Conservation (phyloP, 2,113 vertebrate genomes). For the Anas platyrhynchos region DNA sequence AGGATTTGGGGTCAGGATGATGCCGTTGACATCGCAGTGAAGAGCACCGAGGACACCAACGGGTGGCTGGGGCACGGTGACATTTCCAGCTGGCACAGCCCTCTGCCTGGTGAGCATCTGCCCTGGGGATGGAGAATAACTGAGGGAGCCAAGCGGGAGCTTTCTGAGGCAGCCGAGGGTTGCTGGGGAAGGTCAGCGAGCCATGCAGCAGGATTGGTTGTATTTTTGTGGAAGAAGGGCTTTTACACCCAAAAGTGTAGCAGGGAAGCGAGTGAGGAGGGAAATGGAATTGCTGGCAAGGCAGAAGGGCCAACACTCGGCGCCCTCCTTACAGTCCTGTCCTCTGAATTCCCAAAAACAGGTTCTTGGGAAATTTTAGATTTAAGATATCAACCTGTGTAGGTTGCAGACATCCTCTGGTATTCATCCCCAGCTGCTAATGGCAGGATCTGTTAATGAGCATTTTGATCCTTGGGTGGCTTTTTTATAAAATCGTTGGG, state of each 20-base stretch:
- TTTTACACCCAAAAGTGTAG: neutral
- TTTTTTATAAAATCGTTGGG: neutral
- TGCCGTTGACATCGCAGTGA: neutral
- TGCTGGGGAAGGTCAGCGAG: neutral
- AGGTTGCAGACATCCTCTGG: neutral
- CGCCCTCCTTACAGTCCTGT: neutral
- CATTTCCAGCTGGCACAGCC: constrained; percentile 17
- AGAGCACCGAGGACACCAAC: neutral
- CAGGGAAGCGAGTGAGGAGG: neutral
- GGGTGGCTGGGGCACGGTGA: neutral
- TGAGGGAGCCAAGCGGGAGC: neutral
- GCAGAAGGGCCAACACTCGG: neutral
- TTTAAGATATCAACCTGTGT: neutral
- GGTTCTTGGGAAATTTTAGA: neutral
- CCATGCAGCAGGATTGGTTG: neutral
- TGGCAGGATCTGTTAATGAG: neutral
- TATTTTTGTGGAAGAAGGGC: neutral
- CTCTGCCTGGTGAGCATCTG: neutral
- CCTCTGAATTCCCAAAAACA: neutral
- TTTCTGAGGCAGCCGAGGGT: neutral
- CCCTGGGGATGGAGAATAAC: neutral
- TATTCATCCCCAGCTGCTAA: neutral
- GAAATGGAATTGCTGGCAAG: neutral
- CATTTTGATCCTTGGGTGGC: neutral
- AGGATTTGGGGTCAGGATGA: neutral